phyloP scores from a whole-genome alignment of 2,888 invertebrate genomes.

The Lepeophtheirus nordmannii region DNA sequence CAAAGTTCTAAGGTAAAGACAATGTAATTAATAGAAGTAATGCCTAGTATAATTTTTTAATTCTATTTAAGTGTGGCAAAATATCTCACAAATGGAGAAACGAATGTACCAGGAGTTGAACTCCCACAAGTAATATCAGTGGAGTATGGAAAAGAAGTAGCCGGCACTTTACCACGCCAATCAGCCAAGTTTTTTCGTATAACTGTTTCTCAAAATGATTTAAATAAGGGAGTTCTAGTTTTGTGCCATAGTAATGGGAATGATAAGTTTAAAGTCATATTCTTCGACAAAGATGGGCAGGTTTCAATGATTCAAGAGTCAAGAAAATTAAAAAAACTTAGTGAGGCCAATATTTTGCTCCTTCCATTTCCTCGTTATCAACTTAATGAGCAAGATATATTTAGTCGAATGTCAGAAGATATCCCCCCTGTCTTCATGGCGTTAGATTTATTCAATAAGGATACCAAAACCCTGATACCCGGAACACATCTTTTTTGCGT shows the following conservation, averaged over 20 bases:
- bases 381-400: constrained; percentile 20
- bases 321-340: constrained; percentile 1
- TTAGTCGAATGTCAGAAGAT: constrained; percentile 22
- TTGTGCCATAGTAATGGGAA: constrained; percentile 16
- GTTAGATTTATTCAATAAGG: constrained; percentile 19
- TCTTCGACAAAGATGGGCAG: constrained; percentile 25
- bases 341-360: constrained; percentile 22
- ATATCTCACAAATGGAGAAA: constrained; percentile 17
- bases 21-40: neutral
- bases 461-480: constrained; percentile 21
- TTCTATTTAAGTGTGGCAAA: neutral
- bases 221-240: constrained; percentile 18
- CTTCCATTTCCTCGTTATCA: constrained; percentile 19
- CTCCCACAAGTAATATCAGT: constrained; percentile 8
- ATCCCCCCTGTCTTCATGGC: constrained; percentile 24
- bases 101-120: constrained; percentile 17
- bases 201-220: constrained; percentile 13
- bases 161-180: constrained; percentile 19
- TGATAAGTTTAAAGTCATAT: constrained; percentile 24
- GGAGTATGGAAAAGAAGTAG: constrained; percentile 16
- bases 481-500: constrained; percentile 24
- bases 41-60: neutral
- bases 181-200: constrained; percentile 21
- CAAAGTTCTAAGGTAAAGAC: constrained; percentile 17
- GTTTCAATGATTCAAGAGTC: constrained; percentile 23